These are phyloP conservation scores for Euleptes europaea DNA, from an alignment of 2,113 vertebrate species.

Conservation along the genomic window DNA sequence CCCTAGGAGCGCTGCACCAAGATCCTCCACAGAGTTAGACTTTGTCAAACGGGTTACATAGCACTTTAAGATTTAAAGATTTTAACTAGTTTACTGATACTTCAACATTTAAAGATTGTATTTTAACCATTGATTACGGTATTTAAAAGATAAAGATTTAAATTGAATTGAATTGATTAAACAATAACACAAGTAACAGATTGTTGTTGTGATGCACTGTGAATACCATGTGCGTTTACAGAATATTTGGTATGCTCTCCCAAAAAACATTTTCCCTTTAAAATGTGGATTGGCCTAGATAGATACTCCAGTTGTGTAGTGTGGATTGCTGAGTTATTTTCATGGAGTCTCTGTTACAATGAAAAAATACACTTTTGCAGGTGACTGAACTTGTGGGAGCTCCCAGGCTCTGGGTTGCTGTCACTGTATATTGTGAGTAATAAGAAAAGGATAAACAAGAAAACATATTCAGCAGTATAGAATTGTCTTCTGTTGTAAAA, in stretches of 20 bases:
- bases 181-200: neutral
- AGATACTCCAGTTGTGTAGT: neutral
- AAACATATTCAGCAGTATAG: neutral
- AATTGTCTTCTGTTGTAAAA: neutral
- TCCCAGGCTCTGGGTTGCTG: neutral
- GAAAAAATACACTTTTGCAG: neutral
- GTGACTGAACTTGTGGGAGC: neutral
- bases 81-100: too few species aligned
- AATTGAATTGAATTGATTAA: neutral
- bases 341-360: neutral
- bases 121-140: too few species aligned
- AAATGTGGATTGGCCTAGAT: neutral
- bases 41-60: too few species aligned
- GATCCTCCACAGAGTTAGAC: too few species aligned
- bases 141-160: too few species aligned
- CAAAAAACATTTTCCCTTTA: neutral
- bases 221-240: neutral
- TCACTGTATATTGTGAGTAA: neutral
- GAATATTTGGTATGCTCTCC: neutral
- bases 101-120: too few species aligned
- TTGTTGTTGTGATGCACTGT: neutral
- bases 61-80: too few species aligned
- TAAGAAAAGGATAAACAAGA: neutral
- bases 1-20: too few species aligned
- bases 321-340: neutral